Evolutionary conservation across 2,888 invertebrate species (phyloP).

Genomic region (Watsonalla cultraria): DNA sequence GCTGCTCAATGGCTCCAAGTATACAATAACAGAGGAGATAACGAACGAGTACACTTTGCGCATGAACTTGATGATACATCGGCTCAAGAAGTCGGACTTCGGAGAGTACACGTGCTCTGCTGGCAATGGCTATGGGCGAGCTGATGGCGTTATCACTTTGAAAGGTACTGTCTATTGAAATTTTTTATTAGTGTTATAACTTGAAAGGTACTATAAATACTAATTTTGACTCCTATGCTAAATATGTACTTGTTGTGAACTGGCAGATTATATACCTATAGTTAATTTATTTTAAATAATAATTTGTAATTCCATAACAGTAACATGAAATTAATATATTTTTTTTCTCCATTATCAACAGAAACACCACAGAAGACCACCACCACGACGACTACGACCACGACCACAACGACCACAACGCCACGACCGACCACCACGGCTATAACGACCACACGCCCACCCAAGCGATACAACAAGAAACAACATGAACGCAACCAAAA

Average conservation of each 20-base stretch:
- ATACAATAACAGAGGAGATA: conserved; percentile 84
- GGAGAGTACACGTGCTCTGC: conserved; percentile 89
- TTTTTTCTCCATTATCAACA: conserved; percentile 40
- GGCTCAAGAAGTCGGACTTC: conserved; percentile 86
- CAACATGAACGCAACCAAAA: conserved; percentile 59
- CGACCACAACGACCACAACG: conserved; percentile 62
- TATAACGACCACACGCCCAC: conserved; percentile 50
- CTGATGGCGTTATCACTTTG: conserved; percentile 85
- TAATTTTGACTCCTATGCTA: not conserved
- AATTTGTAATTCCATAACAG: no score
- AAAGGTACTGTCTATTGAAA: conserved; percentile 81
- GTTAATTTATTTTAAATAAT: no score
- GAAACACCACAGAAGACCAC: conserved; percentile 65
- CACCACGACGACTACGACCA: conserved; percentile 65
- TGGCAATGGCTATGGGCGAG: conserved; percentile 88
- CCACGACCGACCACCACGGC: conserved; percentile 46
- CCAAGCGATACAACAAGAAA: conserved; percentile 64
- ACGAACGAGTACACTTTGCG: conserved; percentile 87
- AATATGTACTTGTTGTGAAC: no score
- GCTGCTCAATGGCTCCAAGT: conserved; percentile 85
- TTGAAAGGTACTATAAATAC: not conserved
- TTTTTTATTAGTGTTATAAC: not conserved
- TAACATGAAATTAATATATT: not conserved
- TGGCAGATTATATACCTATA: no score
- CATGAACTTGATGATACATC: conserved; percentile 89